Evolutionary conservation across 1,140 invertebrate genomes (phyloP).

Genomic region (Pissodes strobi): DNA sequence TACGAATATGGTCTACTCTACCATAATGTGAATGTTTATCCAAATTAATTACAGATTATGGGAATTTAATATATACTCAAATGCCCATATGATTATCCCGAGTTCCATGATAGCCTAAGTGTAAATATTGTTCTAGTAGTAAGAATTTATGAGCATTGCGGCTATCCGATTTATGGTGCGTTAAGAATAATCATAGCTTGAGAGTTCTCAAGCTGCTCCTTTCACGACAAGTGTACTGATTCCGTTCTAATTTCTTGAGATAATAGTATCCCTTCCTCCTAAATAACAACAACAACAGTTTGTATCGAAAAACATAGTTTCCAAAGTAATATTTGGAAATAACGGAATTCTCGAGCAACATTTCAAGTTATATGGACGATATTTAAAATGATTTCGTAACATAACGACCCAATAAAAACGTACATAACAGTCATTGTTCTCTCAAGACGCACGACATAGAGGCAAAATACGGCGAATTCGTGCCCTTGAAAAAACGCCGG

Average conservation of each 20-base stretch:
- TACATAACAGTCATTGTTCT: constrained; percentile 9
- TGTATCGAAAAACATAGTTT: background rate
- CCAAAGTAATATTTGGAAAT: background rate
- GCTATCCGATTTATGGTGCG: too few relatives aligned
- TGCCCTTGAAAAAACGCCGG: constrained; percentile 10
- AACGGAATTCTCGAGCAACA: background rate
- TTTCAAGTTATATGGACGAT: background rate
- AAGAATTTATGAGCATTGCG: too few relatives aligned
- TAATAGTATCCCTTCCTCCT: too few relatives aligned
- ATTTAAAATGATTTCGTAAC: too few relatives aligned
- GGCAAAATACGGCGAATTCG: constrained; percentile 9
- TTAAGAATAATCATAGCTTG: too few relatives aligned
- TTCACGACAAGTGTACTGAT: too few relatives aligned
- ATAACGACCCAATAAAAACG: constrained; percentile 8
- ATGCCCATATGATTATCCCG: too few relatives aligned
- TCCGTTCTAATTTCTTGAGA: too few relatives aligned
- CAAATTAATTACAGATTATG: background rate
- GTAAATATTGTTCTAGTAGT: too few relatives aligned
- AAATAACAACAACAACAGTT: background rate
- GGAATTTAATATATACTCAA: too few relatives aligned
- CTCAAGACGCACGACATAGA: background rate
- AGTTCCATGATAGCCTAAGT: too few relatives aligned
- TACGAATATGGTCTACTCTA: background rate
- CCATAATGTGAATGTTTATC: background rate
- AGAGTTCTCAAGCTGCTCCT: too few relatives aligned